Evolutionary conservation across 2,888 invertebrate species (phyloP).

Genomic region (Thereva nobilitata): DNA sequence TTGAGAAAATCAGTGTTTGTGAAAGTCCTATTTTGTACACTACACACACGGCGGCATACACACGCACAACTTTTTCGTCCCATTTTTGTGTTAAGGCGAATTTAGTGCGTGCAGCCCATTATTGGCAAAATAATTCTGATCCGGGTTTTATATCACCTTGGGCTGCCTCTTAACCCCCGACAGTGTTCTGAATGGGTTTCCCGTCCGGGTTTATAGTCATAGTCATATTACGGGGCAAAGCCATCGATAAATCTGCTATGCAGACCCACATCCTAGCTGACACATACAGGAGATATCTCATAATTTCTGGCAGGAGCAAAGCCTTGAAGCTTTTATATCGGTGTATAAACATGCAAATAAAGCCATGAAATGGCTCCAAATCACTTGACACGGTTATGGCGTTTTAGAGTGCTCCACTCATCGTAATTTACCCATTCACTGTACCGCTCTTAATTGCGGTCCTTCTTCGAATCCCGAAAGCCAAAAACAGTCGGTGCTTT

Average conservation of each 20-base stretch:
- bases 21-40: no score
- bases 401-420: slow-evolving; percentile 10
- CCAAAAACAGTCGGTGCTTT: background rate
- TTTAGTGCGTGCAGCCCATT: slow-evolving; percentile 12
- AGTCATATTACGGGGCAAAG: background rate
- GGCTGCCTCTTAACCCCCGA: background rate
- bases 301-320: slow-evolving; percentile 13
- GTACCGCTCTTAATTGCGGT: slow-evolving; percentile 30
- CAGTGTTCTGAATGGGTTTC: background rate
- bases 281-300: slow-evolving; percentile 11
- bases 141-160: slow-evolving; percentile 7
- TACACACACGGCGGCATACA: no score
- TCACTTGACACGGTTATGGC: slow-evolving; percentile 33
- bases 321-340: slow-evolving; percentile 18
- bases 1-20: no score
- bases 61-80: no score
- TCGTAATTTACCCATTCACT: slow-evolving; percentile 29
- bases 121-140: background rate
- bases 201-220: slow-evolving; percentile 12
- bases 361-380: slow-evolving; percentile 33
- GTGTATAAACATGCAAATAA: slow-evolving; percentile 32
- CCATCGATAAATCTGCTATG: slow-evolving; percentile 15
- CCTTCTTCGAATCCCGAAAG: slow-evolving; percentile 14
- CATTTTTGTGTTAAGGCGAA: slow-evolving; percentile 10
- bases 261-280: slow-evolving; percentile 3